Evolutionary conservation across 2,888 invertebrate genomes (phyloP), one percentile per base, ranked within the genome.

Genomic region (Rhagonycha fulva): DNA sequence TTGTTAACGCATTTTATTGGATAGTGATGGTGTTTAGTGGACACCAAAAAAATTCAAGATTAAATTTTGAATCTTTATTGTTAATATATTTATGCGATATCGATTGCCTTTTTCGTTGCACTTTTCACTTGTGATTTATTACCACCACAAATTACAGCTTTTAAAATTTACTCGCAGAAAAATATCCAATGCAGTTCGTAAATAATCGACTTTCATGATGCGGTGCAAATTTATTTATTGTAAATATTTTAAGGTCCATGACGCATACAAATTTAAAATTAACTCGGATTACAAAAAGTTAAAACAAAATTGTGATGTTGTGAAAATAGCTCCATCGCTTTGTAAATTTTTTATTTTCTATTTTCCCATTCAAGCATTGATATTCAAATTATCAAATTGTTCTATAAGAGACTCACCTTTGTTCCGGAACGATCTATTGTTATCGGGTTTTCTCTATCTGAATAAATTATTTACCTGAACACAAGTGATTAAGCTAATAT

Each of bases 1-100:
- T 74, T 74, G 74, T 74, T 74, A 62, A 66, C 47, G 23, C 60
- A 71, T 63, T 23, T 32, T 60, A 68, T 72, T 61, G 28, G 60
- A 26, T 47, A 66, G 66, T 66, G 60, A 14, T 66, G 11, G n/a
- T 9, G 63, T 63, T 19, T 19, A 66, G 32, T 32, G 32, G 32
- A 32, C 32, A 32, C 32, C 26, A 32, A 32, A 32, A 32, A 32
- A 32, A 32, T 32, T 4, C 32, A 32, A 32, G 32, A 32, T 32
- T 32, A 32, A 32, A 32, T 32, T 32, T 32, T 12, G 32, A 32
- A 32, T 32, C 32, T 12, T 32, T 32, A 32, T 32, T 32, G 32
- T 32, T 32, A 32, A 32, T 32, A 32, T 32, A 32, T 32, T 32
- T 32, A 32, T 32, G 32, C 32, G 32, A 0, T 12, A 32, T 32